Base-by-base conservation (phyloP, 2,113 vertebrate species). In the Ammospiza nelsoni region DNA sequence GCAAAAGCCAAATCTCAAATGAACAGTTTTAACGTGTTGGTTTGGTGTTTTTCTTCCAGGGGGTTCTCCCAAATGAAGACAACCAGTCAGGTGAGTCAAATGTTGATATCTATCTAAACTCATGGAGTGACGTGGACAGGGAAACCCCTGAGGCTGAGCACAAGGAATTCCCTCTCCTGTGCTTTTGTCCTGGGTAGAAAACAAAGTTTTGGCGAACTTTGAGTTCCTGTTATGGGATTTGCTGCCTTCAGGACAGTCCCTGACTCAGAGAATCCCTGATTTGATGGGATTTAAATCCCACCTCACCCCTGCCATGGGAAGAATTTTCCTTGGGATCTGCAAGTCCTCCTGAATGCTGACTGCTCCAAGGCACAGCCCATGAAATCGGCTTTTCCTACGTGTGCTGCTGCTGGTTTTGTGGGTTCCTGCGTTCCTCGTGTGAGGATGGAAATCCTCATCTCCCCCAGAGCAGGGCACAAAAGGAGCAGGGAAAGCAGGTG, bases 71-170 rank as follows among this genome's bases (percentile, higher is more conserved):
- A 58, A 41, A n/a, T 15, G 35, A 52, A 82, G 84, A 16, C 67
- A 15, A 89, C 58, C 57, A 62, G 6, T 21, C 83, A 78, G 82
- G 94, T 96, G 94, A 96, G 96, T 90, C 52, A 29, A 73, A 54
- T 11, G 9, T 68, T 12, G 49, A 15, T 39, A 5, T 6, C 1
- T 9, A 0, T 13, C 44, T 29, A 23, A 35, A 1, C 1, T 3
- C 15, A 0, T 17, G 69, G 7, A 46, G 23, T 76, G 75, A 31
- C 51, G 3, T 2, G 0, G 1, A 6, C 18, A 20, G 41, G n/a
- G 84, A 31, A 17, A 37, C 12, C 29, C 17, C 43, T 16, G 69
- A 35, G 71, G 65, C 41, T 43, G 54, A 72, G 58, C 39, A 46
- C 29, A 10, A 2, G 63, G n/a, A 31, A 16, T 84, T 29, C 8